A percentile compares a stretch with the other conserved stretches of the same genome.
These are phyloP conservation scores for Hylaeus volcanicus DNA, from an alignment of 1,140 invertebrate genomes.

Conservation along the genomic window DNA sequence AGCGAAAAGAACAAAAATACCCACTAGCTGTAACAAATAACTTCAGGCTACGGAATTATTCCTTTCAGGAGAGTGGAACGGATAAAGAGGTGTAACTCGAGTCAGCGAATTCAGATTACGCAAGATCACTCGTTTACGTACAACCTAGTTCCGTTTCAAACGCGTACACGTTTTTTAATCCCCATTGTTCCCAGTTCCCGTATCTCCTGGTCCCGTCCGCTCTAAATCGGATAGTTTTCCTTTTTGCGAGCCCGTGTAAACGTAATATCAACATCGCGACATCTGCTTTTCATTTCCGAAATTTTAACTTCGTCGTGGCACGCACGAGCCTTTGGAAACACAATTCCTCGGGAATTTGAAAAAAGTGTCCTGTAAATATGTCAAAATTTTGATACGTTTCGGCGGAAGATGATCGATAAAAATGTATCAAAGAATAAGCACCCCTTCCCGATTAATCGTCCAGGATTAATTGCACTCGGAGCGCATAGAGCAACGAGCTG, in stretches of 20 bases:
- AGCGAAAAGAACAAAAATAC: not conserved
- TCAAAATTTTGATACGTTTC: too few species aligned
- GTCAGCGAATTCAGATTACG: slow-evolving; percentile 3
- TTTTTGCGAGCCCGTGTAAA: not conserved
- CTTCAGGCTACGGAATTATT: not conserved
- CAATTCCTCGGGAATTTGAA: too few species aligned
- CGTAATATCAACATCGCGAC: not conserved
- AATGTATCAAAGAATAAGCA: not conserved
- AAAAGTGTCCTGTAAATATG: too few species aligned
- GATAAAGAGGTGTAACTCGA: not conserved
- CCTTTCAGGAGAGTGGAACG: not conserved
- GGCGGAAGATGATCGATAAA: not conserved
- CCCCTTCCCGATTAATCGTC: slow-evolving; percentile 11
- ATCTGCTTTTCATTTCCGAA: not conserved
- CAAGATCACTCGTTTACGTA: not conserved
- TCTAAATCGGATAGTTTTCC: slow-evolving; percentile 1
- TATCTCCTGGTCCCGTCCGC: not conserved
- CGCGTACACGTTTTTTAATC: slow-evolving; percentile 21
- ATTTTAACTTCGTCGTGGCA: not conserved
- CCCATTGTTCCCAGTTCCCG: not conserved
- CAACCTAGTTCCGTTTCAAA: not conserved
- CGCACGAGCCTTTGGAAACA: too few species aligned
- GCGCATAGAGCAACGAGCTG: slow-evolving; percentile 3
- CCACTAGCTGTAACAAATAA: not conserved
- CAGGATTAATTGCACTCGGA: slow-evolving; percentile 30